Evolutionary conservation across 2,888 invertebrate genomes (phyloP), one percentile per base, ranked within the genome.

Genomic region (Eucera pruinosa): DNA sequence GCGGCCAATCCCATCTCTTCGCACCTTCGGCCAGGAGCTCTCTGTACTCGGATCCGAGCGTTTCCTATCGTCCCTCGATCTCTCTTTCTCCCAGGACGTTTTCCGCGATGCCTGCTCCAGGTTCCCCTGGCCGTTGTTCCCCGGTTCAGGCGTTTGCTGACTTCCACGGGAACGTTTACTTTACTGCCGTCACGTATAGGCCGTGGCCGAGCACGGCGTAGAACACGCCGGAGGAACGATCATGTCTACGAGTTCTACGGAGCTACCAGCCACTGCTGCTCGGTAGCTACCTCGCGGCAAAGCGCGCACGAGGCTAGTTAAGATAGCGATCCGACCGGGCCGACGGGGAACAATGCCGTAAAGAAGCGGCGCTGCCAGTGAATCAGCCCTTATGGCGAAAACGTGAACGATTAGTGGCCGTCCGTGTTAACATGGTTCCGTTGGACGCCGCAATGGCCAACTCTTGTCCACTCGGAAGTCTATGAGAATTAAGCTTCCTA

Each of bases 391-490:
- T 90, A 91, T 91, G 90, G 91, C 90, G 88, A 91, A 91, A 91
- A 91, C 91, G 91, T 91, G 91, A 91, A 91, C 91, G 91, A 91
- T 91, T 91, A 91, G 91, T 84, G 89, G 82, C 86, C 86, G 87
- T 85, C 88, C 86, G 86, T 89, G 90, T 91, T 89, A 89, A 90
- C 89, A 88, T 77, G 85, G 81, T 77, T 75, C 73, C 71, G 69
- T 48, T 77, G 70, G 66, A 69, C 75, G 57, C 41, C 58, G 60
- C 58, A n/a, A 7, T n/a, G 41, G 41, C n/a, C 52, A 5, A 18
- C 47, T n/a, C n/a, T 20, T 41, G 58, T 39, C 55, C 55, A 15
- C 55, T 23, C n/a, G 5, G 36, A n/a, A n/a, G n/a, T n/a, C n/a
- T n/a, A n/a, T n/a, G n/a, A n/a, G n/a, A n/a, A n/a, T n/a, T 48